Base-by-base conservation (phyloP, 2,888 invertebrate species). In the Drosophila trichaetosa region DNA sequence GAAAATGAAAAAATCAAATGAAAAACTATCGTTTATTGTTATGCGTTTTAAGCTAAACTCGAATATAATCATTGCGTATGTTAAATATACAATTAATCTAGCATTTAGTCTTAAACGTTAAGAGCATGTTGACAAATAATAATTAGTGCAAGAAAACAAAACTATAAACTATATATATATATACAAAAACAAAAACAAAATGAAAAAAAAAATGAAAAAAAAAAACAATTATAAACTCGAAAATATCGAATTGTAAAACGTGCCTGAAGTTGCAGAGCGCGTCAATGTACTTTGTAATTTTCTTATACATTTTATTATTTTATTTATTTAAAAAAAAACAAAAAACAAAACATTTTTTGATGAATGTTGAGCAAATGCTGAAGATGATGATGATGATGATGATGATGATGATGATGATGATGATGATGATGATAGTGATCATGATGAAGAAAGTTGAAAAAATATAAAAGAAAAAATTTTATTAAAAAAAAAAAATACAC, bases 11-110 rank as follows among this genome's bases (percentile, higher is more conserved):
- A 27, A 60, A 38, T 18, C 4, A 42, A 38, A 69, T 54, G 40
- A 58, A 77, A 69, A 83, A 71, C 66, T 81, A 84, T 84, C 78
- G 75, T 85, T 79, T 83, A 83, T 83, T 83, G 84, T 84, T 87
- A 87, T 87, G 82, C 85, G 87, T 85, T 85, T 73, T 87, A 85
- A 80, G 85, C 76, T 84, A 84, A 85, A 82, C 82, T 84, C 80
- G 84, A 79, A 76, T 82, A 80, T 79, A 84, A 82, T 71, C 77
- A 67, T 36, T 53, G 51, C 70, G 54, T 72, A 75, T 73, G 65
- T 79, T 86, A 79, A 79, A 76, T 64, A 60, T 76, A 73, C 78
- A 87, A 85, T 82, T 80, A 87, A 84, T 73, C 38, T 84, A 84
- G 76, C 46, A 21, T 24, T 73, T 75, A 85, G 76, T 60, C 29